Evolutionary conservation across 1,140 invertebrate species (phyloP).

Genomic region (Polypedilum pembai): DNA sequence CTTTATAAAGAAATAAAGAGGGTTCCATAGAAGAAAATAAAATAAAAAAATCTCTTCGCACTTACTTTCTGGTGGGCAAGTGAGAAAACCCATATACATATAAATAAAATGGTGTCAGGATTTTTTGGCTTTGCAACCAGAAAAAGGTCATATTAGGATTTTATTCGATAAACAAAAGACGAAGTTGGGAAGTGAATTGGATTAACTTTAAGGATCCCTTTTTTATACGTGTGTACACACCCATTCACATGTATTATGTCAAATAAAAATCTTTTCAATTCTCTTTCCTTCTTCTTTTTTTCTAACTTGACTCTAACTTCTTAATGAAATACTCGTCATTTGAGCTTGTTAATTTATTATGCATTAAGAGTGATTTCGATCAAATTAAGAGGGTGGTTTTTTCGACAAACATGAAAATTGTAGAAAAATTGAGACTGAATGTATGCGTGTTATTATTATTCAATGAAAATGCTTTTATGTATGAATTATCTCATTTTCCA

Average conservation of each 20-base stretch:
- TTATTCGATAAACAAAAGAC: not conserved
- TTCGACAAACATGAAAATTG: not conserved
- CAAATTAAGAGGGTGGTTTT: conserved; percentile 25
- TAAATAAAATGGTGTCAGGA: conserved; percentile 13
- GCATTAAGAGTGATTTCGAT: conserved; percentile 25
- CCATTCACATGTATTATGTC: too few relatives aligned
- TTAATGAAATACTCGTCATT: not conserved
- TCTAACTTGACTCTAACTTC: too few relatives aligned
- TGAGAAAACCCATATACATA: not conserved
- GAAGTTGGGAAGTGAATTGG: not conserved
- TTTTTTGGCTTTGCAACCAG: not conserved
- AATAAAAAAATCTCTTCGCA: not conserved
- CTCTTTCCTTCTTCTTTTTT: too few relatives aligned
- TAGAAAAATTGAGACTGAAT: too few relatives aligned
- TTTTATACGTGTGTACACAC: not conserved
- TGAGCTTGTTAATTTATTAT: conserved; percentile 23
- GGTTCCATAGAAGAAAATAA: not conserved
- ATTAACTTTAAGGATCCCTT: not conserved
- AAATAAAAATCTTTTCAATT: too few relatives aligned
- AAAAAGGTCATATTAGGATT: conserved; percentile 12
- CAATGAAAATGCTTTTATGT: not conserved
- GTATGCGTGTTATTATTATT: too few relatives aligned
- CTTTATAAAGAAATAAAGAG: not conserved
- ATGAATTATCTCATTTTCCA: conserved; percentile 18
- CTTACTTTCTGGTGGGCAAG: not conserved